Percentiles rank a stretch among this genome's conserved stretches.
Evolutionary conservation across 1,140 invertebrate genomes (phyloP).

Genomic region (Drosophila setifemur): DNA sequence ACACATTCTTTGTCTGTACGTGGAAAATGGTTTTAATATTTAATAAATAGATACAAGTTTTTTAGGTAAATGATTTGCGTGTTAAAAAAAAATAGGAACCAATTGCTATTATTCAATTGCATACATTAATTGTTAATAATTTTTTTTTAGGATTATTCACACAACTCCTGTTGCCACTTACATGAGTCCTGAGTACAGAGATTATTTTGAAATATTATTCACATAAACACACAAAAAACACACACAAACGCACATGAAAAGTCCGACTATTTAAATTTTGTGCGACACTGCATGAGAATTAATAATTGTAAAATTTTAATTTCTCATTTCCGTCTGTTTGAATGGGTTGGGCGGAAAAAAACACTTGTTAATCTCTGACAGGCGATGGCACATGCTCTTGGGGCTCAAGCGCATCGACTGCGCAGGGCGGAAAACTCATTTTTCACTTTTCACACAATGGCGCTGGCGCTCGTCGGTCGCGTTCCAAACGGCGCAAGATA

Average conservation of each 20-base stretch:
- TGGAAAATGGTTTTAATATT: no score
- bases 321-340: slow-evolving; percentile 33
- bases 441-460: slow-evolving; percentile 28
- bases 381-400: slow-evolving; percentile 39
- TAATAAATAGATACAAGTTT: no score
- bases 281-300: slow-evolving; percentile 14
- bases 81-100: no score
- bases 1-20: no score
- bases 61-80: no score
- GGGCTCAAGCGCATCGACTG: slow-evolving; percentile 55
- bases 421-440: slow-evolving; percentile 36
- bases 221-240: slow-evolving; percentile 19
- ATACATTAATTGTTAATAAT: neutral
- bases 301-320: slow-evolving; percentile 17
- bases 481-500: slow-evolving; percentile 60
- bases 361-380: slow-evolving; percentile 62
- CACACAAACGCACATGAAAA: slow-evolving; percentile 7
- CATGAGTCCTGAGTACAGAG: neutral
- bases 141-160: neutral
- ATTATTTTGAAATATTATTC: slow-evolving; percentile 26
- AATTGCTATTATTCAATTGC: neutral
- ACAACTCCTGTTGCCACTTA: neutral
- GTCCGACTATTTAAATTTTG: slow-evolving; percentile 6
- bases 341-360: neutral
- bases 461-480: slow-evolving; percentile 46